Base-by-base conservation (phyloP, 2,888 invertebrate genomes). In the Andrena bicolor region DNA sequence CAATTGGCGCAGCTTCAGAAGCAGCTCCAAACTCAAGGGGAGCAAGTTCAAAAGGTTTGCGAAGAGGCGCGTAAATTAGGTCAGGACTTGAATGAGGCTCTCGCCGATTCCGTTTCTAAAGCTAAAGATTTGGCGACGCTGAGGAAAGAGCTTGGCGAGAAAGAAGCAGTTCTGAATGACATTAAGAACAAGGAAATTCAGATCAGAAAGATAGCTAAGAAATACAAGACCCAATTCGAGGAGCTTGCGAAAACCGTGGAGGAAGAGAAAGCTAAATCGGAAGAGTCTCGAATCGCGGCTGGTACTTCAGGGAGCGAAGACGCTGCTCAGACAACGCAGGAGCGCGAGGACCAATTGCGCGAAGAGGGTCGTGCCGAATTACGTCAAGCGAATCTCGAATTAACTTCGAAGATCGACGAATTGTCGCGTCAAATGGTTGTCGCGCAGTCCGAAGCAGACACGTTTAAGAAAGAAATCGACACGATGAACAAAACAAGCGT, bases 201-300 rank as follows among this genome's bases (percentile, higher is more conserved):
- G 92, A 96, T 98, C 53, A 96, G 97, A 87, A 98, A 97, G 93
- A 98, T 99, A 86, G 99, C 98, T 6, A 97, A 98, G 90, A 98
- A 98, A 91, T 99, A 99, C 93, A 99, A 98, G 94, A 96, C 96
- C 10, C 97, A 97, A 88, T 98, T 96, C 92, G 97, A 97, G 92
- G 98, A 98, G 88, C 94, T 97, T 26, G 95, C 95, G 0, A 97
- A 96, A 92, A 95, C 96, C 20, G 94, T 95, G 26, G 96, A 96
- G 85, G 96, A 96, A 88, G 95, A 96, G 64, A 96, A 96, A 89
- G 95, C 95, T 84, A 95, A 95, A 85, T 94, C 93, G 72, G 96
- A 95, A 88, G 95, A 96, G 85, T 94, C 94, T 2, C 95, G 93
- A 63, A 89, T 88, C 7, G 89, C 92, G 5, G 94, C 91, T 75